These are phyloP conservation scores for Exephanes ischioxanthus DNA, from an alignment of 2,888 invertebrate species.

Conservation along the genomic window DNA sequence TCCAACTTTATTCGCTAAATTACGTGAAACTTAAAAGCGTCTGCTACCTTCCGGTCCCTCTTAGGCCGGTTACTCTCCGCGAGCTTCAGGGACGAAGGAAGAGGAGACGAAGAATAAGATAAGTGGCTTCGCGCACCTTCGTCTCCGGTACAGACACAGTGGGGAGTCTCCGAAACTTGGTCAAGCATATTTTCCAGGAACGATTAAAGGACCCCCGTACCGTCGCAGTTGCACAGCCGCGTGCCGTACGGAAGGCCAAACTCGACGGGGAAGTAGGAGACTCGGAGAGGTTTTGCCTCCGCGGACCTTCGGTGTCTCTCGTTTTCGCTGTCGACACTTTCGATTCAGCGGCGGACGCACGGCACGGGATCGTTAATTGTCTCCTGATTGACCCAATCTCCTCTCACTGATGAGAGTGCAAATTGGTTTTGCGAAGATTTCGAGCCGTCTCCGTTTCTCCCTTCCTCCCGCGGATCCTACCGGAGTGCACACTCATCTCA, in stretches of 20 bases:
- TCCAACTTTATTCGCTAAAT: constrained; percentile 80
- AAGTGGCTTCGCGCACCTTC: constrained; percentile 25
- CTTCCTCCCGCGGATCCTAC: constrained; percentile 1
- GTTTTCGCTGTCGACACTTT: constrained; percentile 20
- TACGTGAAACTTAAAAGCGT: constrained; percentile 79
- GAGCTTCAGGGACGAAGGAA: constrained; percentile 24
- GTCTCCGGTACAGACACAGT: neutral
- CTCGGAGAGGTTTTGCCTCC: neutral
- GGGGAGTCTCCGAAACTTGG: constrained; percentile 51
- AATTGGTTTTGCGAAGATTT: constrained; percentile 69
- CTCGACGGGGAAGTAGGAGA: neutral
- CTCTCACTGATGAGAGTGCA: constrained; percentile 70
- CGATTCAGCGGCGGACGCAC: constrained; percentile 33
- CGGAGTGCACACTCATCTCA: constrained; percentile 25
- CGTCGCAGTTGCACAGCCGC: constrained; percentile 19
- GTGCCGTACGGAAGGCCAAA: neutral
- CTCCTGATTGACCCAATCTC: constrained; percentile 73
- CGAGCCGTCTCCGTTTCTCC: constrained; percentile 10
- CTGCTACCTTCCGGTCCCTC: constrained; percentile 71
- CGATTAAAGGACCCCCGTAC: constrained; percentile 48
- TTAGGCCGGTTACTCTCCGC: constrained; percentile 35
- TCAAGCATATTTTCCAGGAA: constrained; percentile 59
- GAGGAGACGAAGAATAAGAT: constrained; percentile 9
- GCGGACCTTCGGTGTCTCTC: neutral
- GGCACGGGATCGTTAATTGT: constrained; percentile 65